A percentile compares a stretch with the other conserved stretches of the same genome.
phyloP scores from a whole-genome alignment of 2,113 vertebrate genomes.

The Chlamydotis undulata region DNA sequence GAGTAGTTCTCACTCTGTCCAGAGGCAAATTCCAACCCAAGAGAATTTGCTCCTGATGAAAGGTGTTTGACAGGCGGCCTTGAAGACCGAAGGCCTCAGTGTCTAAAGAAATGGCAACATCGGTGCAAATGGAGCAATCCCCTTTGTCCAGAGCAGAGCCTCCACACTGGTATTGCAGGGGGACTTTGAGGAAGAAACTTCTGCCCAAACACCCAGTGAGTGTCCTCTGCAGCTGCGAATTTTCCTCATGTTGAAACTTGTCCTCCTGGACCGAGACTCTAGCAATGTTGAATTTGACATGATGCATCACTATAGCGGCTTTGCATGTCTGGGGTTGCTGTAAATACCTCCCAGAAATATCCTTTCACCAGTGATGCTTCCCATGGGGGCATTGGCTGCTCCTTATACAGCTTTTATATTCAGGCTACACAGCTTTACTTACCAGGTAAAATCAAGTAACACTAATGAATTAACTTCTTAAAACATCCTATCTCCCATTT shows the following conservation, averaged over 20 bases:
- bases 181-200: not conserved
- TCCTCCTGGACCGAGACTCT: not conserved
- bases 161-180: not conserved
- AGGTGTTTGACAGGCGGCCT: not conserved
- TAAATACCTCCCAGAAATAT: not conserved
- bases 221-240: not conserved
- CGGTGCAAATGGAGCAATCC: not conserved
- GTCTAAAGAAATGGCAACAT: not conserved
- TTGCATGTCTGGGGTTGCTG: not conserved
- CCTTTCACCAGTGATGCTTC: not conserved
- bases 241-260: not conserved
- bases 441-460: not conserved
- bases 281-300: not conserved
- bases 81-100: not conserved
- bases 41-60: not conserved
- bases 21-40: conserved; percentile 29
- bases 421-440: not conserved
- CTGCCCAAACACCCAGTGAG: not conserved
- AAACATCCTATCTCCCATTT: not conserved
- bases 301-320: not conserved
- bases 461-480: not conserved
- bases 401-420: not conserved
- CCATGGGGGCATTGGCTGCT: not conserved
- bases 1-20: conserved; percentile 32
- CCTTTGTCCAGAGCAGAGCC: not conserved